These are phyloP conservation scores for Parazoanthus swiftii DNA, from an alignment of 92 coral and sea anemone species.

Conservation along the genomic window DNA sequence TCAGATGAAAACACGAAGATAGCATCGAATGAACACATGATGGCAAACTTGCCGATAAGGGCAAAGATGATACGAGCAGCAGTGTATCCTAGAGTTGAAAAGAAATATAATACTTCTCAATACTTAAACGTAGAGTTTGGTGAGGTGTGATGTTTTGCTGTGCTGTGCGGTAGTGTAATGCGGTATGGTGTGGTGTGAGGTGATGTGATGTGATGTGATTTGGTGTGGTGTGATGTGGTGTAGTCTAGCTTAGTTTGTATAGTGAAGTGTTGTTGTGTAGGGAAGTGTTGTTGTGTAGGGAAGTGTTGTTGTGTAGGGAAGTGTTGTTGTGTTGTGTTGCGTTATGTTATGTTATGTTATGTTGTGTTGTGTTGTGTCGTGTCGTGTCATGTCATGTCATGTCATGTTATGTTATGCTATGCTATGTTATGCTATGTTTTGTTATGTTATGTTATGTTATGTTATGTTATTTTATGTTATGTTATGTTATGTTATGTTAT, in stretches of 20 bases:
- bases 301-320: background rate
- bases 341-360: background rate
- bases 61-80: constrained; percentile 93
- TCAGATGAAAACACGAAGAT: constrained; percentile 88
- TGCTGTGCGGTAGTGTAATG: background rate
- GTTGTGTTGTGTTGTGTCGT: too few species aligned
- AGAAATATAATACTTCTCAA: background rate
- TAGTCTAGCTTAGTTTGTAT: background rate
- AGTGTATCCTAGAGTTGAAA: constrained; percentile 60
- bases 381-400: too few species aligned
- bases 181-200: background rate
- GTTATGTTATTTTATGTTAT: too few species aligned
- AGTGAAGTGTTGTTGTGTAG: background rate
- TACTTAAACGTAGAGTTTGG: background rate
- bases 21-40: constrained; percentile 91
- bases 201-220: background rate
- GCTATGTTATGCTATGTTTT: too few species aligned
- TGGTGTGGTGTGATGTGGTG: background rate
- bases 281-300: background rate
- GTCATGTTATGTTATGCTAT: too few species aligned
- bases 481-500: too few species aligned
- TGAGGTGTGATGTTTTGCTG: background rate
- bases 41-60: constrained; percentile 81
- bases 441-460: too few species aligned
- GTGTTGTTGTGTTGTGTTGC: background rate